A percentile compares a stretch with the other conserved stretches of the same genome.
These are phyloP conservation scores for Arrhamphus sclerolepis DNA, from an alignment of 2,797 vertebrate genomes.

Conservation along the genomic window DNA sequence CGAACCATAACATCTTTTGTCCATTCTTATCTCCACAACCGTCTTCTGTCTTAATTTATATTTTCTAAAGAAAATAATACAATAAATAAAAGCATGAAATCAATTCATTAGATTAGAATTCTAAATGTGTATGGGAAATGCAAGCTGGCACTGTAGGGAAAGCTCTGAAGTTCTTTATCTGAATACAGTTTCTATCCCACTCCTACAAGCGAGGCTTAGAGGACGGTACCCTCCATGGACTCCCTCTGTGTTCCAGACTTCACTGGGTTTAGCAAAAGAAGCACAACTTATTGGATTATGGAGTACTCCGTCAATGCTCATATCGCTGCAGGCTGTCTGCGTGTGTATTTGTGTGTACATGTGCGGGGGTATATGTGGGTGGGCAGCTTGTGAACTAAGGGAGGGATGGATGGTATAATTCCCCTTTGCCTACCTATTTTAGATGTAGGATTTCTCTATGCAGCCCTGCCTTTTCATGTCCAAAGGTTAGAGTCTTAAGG, in stretches of 20 bases:
- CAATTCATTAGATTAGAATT: conserved; percentile 50
- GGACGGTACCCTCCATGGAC: conserved; percentile 49
- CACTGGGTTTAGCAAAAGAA: conserved; percentile 72
- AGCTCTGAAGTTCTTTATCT: conserved; percentile 59
- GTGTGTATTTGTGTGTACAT: conserved; percentile 22
- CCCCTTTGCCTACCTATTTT: conserved; percentile 43
- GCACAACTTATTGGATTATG: conserved; percentile 75
- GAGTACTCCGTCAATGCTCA: conserved; percentile 62
- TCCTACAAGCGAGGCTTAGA: conserved; percentile 61
- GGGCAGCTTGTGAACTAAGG: conserved; percentile 42
- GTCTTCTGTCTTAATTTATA: conserved; percentile 26
- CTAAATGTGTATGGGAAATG: conserved; percentile 30
- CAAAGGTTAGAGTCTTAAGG: conserved; percentile 42
- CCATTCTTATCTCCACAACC: conserved; percentile 32
- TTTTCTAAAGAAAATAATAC: conserved; percentile 2
- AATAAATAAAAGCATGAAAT: conserved; percentile 24
- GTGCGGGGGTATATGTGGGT: conserved; percentile 25
- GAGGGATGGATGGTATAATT: conserved; percentile 45
- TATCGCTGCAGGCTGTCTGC: conserved; percentile 49
- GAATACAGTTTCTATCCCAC: conserved; percentile 52
- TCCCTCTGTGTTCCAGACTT: conserved; percentile 66
- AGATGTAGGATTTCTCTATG: conserved; percentile 21
- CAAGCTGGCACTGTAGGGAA: conserved; percentile 29
- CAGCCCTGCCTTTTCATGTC: conserved; percentile 36
- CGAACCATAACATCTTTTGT: conserved; percentile 30